Evolutionary conservation across 2,797 vertebrate genomes (phyloP), one percentile per base, ranked within the genome.

Genomic region (Meriones psammophilus): DNA sequence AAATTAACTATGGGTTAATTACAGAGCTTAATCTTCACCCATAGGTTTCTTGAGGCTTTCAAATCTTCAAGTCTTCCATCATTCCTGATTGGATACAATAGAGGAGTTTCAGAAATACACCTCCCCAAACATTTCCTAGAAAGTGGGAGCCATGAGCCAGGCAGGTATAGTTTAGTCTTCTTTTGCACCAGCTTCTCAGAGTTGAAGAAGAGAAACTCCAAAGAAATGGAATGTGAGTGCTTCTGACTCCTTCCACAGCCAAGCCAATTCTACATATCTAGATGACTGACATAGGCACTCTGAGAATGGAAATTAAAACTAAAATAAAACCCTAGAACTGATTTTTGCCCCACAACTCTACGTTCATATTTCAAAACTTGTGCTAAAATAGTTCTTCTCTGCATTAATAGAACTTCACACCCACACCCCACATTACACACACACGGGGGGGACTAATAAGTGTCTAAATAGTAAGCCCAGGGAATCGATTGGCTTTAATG

Each of bases 311-410:
- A 78, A 4, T 18, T 22, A 87, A 83, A 30, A 24, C 42, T 54
- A 24, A 73, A 85, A 54, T 80, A 58, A 95, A 88, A 15, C 69
- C 22, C 42, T 14, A 20, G 13, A 26, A 60, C 80, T 56, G 30
- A 39, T 80, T 58, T 58, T 76, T n/a, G 5, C 30, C 71, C 68
- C n/a, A 89, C 20, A 80, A 6, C n/a, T 69, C 71, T n/a, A 39
- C 33, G 46, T 84, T 94, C 68, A 33, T 9, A 85, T 42, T n/a
- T 92, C 36, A 96, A 94, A 92, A 50, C 0, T 73, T 12, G 39
- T 93, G 12, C 89, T 74, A 92, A 91, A 94, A 54, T 8, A 77
- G 28, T 24, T 46, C 64, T 76, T 92, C 74, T 89, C 60, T 91
- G 74, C 33, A 3, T 42, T 81, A 85, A 36, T 69, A 84, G 66